Base-by-base conservation (phyloP, 1,140 invertebrate genomes). In the Tenebrio molitor region DNA sequence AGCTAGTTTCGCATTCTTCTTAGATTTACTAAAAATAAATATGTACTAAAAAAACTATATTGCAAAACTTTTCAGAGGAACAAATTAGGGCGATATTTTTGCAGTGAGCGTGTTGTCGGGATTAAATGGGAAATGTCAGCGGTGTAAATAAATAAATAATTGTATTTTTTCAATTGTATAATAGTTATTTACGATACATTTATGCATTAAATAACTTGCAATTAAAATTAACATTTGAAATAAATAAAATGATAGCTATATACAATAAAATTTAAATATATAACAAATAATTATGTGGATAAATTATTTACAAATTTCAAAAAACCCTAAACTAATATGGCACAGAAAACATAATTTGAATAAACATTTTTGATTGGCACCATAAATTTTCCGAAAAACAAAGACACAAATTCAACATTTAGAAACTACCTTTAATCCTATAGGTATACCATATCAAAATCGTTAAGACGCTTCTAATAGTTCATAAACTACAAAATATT, bases 211-310 rank as follows among this genome's bases (percentile, higher is more conserved):
- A 65, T 65, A 65, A 66, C 42, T 39, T 66, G 64, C 64, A 66
- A 66, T 42, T 66, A 66, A 66, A 66, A 42, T 66, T 73, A 73
- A 73, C 71, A 66, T 66, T 66, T 41, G n/a, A 73, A 73, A 73
- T 73, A 73, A 73, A 63, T 73, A 65, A 72, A 72, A 72, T 66
- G 29, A 50, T 65, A 34, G 62, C 36, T 73, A 74, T 74, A 62
- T 74, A 74, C 73, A 71, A 74, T 74, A 74, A 74, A 74, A 71
- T 71, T 74, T 74, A 74, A 74, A 67, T 64, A 10, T 29, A 71
- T 74, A 74, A 74, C 73, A 74, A 74, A 71, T 74, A 67, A 74
- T 62, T 71, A 29, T 23, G 25, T 21, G 46, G 17, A 53, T 53
- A 53, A 53, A 62, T 21, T 62, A 62, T 62, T 44, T 66, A 66